A percentile compares a stretch with the other conserved stretches of the same genome.
Evolutionary conservation across 2,797 vertebrate genomes (phyloP).

Genomic region (Sebastes itinus): DNA sequence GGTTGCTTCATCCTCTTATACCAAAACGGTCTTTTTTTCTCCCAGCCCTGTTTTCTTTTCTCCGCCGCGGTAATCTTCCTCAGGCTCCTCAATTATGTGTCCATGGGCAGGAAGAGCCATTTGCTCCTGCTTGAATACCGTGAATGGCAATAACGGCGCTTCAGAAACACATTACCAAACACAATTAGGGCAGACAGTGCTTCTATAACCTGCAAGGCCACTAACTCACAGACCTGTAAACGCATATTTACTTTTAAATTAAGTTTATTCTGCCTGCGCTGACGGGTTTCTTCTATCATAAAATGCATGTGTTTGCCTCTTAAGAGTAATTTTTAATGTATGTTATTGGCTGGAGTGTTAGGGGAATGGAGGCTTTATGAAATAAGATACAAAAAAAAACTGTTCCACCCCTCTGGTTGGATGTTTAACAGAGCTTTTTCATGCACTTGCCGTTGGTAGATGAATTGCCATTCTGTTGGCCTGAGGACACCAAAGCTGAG

Average conservation of each 20-base stretch:
- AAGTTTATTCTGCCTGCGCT: slow-evolving; percentile 63
- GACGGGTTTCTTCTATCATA: slow-evolving; percentile 38
- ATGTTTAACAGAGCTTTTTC: slow-evolving; percentile 56
- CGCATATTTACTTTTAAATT: slow-evolving; percentile 76
- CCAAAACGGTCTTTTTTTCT: slow-evolving; percentile 28
- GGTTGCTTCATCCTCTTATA: slow-evolving; percentile 40
- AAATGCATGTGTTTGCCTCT: slow-evolving; percentile 56
- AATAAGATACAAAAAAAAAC: slow-evolving; percentile 37
- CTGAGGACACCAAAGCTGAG: slow-evolving; percentile 63
- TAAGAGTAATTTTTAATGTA: slow-evolving; percentile 57
- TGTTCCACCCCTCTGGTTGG: slow-evolving; percentile 64
- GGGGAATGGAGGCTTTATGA: slow-evolving; percentile 48
- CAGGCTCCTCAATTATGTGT: slow-evolving; percentile 77
- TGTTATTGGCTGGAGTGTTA: slow-evolving; percentile 66
- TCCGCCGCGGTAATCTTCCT: slow-evolving; percentile 63
- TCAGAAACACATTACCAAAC: slow-evolving; percentile 81
- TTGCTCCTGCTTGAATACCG: slow-evolving; percentile 79
- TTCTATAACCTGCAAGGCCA: slow-evolving; percentile 68
- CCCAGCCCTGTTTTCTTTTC: slow-evolving; percentile 50
- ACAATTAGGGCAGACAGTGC: slow-evolving; percentile 76
- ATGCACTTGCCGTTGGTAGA: slow-evolving; percentile 62
- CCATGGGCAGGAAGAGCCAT: slow-evolving; percentile 71
- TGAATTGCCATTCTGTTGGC: slow-evolving; percentile 74
- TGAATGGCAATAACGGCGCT: slow-evolving; percentile 80
- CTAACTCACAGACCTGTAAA: slow-evolving; percentile 65